These are phyloP conservation scores for Drosophila testacea DNA, from an alignment of 2,888 invertebrate species.

Conservation along the genomic window DNA sequence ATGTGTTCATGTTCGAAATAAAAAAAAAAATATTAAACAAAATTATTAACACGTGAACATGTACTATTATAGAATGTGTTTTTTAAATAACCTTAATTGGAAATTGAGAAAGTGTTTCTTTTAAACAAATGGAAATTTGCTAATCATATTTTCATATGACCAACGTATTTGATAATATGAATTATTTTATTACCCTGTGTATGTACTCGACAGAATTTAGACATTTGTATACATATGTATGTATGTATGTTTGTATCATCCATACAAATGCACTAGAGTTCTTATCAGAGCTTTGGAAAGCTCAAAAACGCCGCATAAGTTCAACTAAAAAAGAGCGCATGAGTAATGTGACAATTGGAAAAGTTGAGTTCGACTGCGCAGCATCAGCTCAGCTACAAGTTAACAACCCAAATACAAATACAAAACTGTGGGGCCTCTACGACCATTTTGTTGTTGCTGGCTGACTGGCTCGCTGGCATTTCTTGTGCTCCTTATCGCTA, in stretches of 20 bases:
- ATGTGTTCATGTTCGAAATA: too few relatives aligned
- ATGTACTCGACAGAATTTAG: neutral
- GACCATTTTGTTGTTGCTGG: conserved; percentile 58
- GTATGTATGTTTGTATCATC: neutral
- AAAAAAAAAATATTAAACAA: too few relatives aligned
- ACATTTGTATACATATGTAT: conserved; percentile 7
- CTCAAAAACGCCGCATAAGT: conserved; percentile 38
- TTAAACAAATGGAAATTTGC: neutral
- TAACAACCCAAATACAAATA: conserved; percentile 55
- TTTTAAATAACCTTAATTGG: neutral
- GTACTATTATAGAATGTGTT: too few relatives aligned
- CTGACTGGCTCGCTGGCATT: conserved; percentile 67
- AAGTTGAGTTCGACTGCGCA: conserved; percentile 32
- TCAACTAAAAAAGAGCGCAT: conserved; percentile 39
- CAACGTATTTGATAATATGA: conserved; percentile 1
- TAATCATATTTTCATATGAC: neutral
- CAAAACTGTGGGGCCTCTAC: conserved; percentile 52
- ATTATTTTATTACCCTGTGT: neutral
- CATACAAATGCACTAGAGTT: neutral
- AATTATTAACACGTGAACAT: too few relatives aligned
- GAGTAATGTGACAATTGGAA: conserved; percentile 51
- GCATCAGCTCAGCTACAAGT: conserved; percentile 56
- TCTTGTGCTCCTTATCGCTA: conserved; percentile 77
- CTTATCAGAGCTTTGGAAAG: conserved; percentile 41
- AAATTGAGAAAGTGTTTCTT: neutral